A percentile compares a stretch with the other conserved stretches of the same genome.
phyloP scores from a whole-genome alignment of 2,113 vertebrate genomes.

The Dunckerocampus dactyliophorus region DNA sequence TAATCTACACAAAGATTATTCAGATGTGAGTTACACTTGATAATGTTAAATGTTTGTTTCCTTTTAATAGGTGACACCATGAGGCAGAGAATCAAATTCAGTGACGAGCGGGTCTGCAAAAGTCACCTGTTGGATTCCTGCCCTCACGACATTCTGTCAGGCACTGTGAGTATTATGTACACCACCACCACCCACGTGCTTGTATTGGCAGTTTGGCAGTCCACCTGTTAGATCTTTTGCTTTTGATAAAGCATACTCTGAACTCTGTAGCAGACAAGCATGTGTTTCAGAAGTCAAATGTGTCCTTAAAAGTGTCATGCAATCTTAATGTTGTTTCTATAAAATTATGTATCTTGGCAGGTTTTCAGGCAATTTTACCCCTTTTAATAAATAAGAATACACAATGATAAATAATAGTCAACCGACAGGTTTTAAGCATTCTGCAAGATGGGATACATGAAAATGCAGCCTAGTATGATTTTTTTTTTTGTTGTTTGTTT shows the following conservation, averaged over 20 bases:
- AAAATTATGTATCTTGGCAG: too few species aligned
- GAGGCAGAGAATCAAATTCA: slow-evolving; percentile 96
- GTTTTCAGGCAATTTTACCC: too few species aligned
- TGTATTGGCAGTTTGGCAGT: background rate
- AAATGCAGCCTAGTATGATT: too few species aligned
- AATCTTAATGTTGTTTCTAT: too few species aligned
- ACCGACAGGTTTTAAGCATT: too few species aligned
- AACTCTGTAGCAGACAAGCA: background rate
- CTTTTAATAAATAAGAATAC: too few species aligned
- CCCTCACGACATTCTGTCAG: slow-evolving; percentile 95
- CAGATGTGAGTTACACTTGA: background rate
- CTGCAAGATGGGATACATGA: too few species aligned
- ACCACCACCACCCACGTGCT: background rate
- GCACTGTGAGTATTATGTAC: slow-evolving; percentile 81
- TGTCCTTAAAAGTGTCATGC: background rate
- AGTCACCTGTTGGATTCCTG: slow-evolving; percentile 98
- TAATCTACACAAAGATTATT: too few species aligned
- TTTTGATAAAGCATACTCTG: background rate
- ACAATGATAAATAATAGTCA: too few species aligned
- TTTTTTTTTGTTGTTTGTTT: too few species aligned
- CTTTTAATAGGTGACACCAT: slow-evolving; percentile 87
- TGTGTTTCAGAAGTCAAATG: background rate
- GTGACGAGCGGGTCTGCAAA: slow-evolving; percentile 97
- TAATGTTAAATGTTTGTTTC: background rate
- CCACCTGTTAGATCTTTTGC: background rate